Conservation (phyloP, 2,113 vertebrate species). For the Sphaerodactylus townsendi region DNA sequence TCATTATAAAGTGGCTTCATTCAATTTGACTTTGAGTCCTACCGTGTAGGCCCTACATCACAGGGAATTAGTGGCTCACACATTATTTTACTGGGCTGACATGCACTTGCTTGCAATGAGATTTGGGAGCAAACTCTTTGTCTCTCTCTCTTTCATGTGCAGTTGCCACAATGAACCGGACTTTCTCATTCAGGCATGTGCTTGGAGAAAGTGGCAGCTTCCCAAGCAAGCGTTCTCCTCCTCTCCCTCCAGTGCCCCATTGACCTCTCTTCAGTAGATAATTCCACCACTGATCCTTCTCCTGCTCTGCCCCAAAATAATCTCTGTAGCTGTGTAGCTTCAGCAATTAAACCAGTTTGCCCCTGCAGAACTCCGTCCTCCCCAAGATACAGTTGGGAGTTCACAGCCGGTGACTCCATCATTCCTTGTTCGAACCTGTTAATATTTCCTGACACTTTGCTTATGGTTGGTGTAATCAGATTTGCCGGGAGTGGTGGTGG, state of each 20-base stretch:
- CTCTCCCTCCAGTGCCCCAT: not conserved
- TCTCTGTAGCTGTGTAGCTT: not conserved
- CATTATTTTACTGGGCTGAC: too few relatives aligned
- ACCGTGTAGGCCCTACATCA: too few relatives aligned
- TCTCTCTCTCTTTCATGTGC: not conserved
- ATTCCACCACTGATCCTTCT: constrained; percentile 1
- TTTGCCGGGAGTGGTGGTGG: not conserved
- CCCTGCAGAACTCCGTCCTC: not conserved
- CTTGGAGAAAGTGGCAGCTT: not conserved
- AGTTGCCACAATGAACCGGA: not conserved
- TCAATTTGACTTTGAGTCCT: too few relatives aligned
- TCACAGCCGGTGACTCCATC: too few relatives aligned
- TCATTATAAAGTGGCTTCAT: too few relatives aligned
- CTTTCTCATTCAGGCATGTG: not conserved
- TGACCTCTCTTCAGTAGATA: constrained; percentile 9
- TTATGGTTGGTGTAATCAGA: not conserved
- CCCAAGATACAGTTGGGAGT: too few relatives aligned
- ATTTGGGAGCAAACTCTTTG: not conserved
- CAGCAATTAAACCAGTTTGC: not conserved
- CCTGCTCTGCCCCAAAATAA: not conserved
- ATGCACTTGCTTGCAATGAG: too few relatives aligned
- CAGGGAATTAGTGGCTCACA: too few relatives aligned
- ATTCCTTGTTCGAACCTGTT: not conserved
- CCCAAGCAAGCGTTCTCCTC: not conserved
- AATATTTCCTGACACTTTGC: not conserved